phyloP scores from a whole-genome alignment of 2,113 vertebrate species.

The Balaeniceps rex region DNA sequence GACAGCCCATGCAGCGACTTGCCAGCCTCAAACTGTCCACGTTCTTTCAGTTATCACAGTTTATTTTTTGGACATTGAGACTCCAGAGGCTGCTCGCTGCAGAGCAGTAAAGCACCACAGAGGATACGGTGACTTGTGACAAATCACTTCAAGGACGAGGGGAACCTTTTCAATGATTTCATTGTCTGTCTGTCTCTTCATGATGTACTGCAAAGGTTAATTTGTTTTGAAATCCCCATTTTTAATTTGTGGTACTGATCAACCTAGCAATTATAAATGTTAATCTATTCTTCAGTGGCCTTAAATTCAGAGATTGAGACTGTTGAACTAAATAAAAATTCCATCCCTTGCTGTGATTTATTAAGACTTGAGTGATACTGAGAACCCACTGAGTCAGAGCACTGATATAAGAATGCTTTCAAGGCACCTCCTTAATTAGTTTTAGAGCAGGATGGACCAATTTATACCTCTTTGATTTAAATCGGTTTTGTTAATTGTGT shows the following conservation, averaged over 20 bases:
- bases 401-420: neutral
- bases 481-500: neutral
- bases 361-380: neutral
- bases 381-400: neutral
- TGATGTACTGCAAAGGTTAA: neutral
- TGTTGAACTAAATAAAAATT: constrained; percentile 2
- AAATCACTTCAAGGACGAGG: neutral
- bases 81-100: neutral
- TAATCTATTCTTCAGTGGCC: constrained; percentile 32
- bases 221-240: constrained; percentile 8
- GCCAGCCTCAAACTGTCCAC: neutral
- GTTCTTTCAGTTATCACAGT: neutral
- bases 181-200: neutral
- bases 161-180: neutral
- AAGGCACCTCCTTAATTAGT: neutral
- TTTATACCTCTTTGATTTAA: neutral
- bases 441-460: neutral
- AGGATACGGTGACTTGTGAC: neutral
- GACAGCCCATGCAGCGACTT: neutral
- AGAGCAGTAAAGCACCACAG: neutral
- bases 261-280: constrained; percentile 29
- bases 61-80: neutral
- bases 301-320: neutral
- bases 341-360: neutral
- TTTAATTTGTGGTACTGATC: neutral